Evolutionary conservation across 2,888 invertebrate genomes (phyloP), one percentile per base, ranked within the genome.

Genomic region (Atherix ibis): DNA sequence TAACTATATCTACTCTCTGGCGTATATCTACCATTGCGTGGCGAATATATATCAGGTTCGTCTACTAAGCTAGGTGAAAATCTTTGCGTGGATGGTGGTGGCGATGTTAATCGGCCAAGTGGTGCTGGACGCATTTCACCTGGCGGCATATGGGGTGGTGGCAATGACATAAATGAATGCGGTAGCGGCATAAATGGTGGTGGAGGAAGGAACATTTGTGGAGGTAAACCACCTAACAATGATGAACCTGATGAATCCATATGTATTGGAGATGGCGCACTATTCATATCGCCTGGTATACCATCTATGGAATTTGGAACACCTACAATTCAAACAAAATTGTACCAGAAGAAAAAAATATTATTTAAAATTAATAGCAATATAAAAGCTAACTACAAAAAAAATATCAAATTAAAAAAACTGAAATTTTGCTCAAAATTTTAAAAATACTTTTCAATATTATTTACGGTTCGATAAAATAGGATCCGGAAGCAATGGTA

Each of bases 121-220:
- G 69, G 68, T 14, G 69, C 67, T 10, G 68, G 67, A 15, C 68
- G 58, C 44, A 65, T 66, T 41, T 68, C 68, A 27, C 60, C 67
- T 13, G 67, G 64, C 16, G 68, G 61, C 49, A 67, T 58, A 43
- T 66, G 64, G 31, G 66, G 66, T 32, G 67, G 70, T 35, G 70
- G 72, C 43, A 73, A 67, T 33, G 70, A 71, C 49, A 73, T 69
- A 39, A 73, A 74, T 25, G 67, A 63, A 47, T 63, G 46, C 9
- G 70, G 61, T 42, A 69, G 64, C n/a, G 73, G 73, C 27, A 74
- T 70, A 31, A 76, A 73, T 40, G 76, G 68, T 25, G 70, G 73
- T 35, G 73, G 71, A 45, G 73, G 64, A 34, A 71, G 57, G 58
- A 70, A 68, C 45, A 70, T 65, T 41, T 71, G 69, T 37, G 66